Evolutionary conservation across 1,140 invertebrate species (phyloP).

Genomic region (Macrobrachium nipponense): DNA sequence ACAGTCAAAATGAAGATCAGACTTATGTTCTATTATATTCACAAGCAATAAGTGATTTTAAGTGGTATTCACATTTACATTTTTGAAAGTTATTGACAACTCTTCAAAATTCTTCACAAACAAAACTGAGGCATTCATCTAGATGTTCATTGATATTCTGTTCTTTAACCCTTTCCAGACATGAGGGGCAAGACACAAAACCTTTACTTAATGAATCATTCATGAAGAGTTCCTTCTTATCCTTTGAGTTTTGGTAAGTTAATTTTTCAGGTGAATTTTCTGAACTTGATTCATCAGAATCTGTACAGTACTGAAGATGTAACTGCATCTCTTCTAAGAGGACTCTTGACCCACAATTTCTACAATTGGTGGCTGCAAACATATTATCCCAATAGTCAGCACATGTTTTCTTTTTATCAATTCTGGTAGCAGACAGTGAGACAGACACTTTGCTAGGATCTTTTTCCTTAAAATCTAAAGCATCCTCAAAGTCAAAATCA

Average conservation of each 20-base stretch:
- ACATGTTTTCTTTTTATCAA: background rate
- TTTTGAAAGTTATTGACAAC: no score
- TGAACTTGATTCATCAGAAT: constrained; percentile 7
- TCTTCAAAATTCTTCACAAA: constrained; percentile 29
- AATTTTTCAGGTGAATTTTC: background rate
- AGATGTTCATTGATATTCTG: constrained; percentile 21
- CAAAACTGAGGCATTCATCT: constrained; percentile 24
- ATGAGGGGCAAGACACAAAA: constrained; percentile 39
- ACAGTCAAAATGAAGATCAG: no score
- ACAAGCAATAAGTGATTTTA: no score
- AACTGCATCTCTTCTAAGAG: constrained; percentile 23
- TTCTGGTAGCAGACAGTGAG: background rate
- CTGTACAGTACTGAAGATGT: constrained; percentile 32
- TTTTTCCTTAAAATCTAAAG: background rate
- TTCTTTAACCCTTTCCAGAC: constrained; percentile 19
- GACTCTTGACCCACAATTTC: constrained; percentile 23
- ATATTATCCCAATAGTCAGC: background rate
- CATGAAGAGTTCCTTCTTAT: background rate
- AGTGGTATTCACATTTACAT: no score
- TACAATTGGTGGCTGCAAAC: constrained; percentile 1
- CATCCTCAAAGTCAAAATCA: constrained; percentile 23
- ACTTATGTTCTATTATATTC: no score
- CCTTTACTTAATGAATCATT: background rate
- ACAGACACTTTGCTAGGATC: background rate
- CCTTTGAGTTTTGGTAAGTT: background rate